These are phyloP conservation scores for Zophobas morio DNA, from an alignment of 1,140 invertebrate genomes.

Conservation along the genomic window DNA sequence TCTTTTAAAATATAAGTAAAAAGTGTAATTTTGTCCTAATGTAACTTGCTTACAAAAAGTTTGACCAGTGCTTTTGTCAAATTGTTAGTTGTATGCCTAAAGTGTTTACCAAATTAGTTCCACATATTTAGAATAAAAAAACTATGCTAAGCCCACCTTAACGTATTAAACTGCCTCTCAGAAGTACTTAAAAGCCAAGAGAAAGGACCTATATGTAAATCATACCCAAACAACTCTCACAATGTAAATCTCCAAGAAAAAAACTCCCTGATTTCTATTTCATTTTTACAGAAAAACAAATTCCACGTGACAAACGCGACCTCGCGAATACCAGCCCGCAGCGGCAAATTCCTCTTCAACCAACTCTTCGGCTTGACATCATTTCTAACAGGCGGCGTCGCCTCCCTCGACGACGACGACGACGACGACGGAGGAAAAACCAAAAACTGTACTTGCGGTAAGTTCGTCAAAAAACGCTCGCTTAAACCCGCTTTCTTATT, in stretches of 20 bases:
- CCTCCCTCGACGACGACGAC: conserved; percentile 70
- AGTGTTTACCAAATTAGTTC: no score
- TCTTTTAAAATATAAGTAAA: no score
- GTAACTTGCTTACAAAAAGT: no score
- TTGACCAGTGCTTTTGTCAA: no score
- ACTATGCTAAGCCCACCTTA: conserved; percentile 3
- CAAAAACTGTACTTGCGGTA: conserved; percentile 77
- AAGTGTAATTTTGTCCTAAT: no score
- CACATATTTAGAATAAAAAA: conserved; percentile 3
- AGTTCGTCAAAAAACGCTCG: conserved; percentile 56
- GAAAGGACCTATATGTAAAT: conserved; percentile 1
- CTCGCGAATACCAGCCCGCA: conserved; percentile 50
- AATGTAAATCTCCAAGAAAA: neutral
- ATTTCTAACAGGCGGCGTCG: conserved; percentile 67
- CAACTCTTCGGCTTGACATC: conserved; percentile 73
- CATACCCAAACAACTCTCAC: conserved; percentile 4
- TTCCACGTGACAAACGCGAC: conserved; percentile 13
- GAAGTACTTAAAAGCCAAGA: conserved; percentile 4
- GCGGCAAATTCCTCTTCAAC: conserved; percentile 76
- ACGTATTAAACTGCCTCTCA: neutral
- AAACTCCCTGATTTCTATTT: neutral
- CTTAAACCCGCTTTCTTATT: neutral
- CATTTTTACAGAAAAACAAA: conserved; percentile 29
- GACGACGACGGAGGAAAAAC: conserved; percentile 66
- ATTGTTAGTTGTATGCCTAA: no score